Percentiles rank a stretch among this genome's conserved stretches.
These are phyloP conservation scores for Eumaeus atala DNA, from an alignment of 1,140 invertebrate genomes.

Conservation along the genomic window DNA sequence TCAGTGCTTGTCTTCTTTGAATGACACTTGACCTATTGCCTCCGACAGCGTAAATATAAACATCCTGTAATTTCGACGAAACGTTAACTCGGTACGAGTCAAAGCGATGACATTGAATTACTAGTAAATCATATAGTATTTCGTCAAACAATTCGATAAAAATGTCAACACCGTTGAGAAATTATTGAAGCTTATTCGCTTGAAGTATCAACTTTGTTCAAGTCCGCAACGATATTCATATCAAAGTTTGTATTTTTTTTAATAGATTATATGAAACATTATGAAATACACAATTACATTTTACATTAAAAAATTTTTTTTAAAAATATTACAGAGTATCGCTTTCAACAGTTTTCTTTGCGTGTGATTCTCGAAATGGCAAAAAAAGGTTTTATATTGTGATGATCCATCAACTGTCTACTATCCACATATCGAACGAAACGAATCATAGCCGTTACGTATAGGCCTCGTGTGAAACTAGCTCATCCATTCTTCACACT, in stretches of 20 bases:
- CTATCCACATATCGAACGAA: background rate
- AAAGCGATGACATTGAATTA: background rate
- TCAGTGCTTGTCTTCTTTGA: slow-evolving; percentile 54
- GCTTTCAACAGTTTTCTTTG: too few species aligned
- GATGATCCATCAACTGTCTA: too few species aligned
- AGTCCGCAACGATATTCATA: too few species aligned
- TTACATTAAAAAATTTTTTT: too few species aligned
- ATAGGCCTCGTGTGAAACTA: slow-evolving; percentile 1
- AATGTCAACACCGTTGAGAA: background rate
- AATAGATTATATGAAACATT: too few species aligned
- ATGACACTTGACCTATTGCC: slow-evolving; percentile 53
- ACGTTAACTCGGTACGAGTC: background rate
- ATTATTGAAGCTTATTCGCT: background rate
- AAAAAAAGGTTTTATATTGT: too few species aligned
- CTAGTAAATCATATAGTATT: background rate
- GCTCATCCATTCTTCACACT: background rate
- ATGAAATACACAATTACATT: too few species aligned
- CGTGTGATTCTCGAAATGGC: too few species aligned
- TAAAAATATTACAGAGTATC: too few species aligned
- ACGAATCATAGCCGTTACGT: background rate
- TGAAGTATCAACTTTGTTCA: too few species aligned
- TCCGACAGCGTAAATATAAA: slow-evolving; percentile 29
- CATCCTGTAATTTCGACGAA: slow-evolving; percentile 15
- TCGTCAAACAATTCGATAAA: background rate
- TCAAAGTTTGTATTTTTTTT: too few species aligned